Base-by-base conservation (phyloP, 92 coral and sea anemone species). In the Epizoanthus ramosus region DNA sequence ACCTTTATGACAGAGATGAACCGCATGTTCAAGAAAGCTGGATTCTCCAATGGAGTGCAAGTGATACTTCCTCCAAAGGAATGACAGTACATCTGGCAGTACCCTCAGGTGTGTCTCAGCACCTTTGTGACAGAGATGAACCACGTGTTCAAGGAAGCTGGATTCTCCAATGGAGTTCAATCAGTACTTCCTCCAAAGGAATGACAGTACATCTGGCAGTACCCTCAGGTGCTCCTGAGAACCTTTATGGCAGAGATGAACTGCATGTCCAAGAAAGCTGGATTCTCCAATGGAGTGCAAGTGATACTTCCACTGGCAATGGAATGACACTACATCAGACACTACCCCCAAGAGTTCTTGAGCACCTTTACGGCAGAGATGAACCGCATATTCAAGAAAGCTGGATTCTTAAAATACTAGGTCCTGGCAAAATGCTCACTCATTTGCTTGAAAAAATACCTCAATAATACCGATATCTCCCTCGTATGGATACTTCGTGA, bases 1-100 rank as follows among this genome's bases (percentile, higher is more conserved):
- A 94, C 98, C 1, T 87, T 95, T 47, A 58, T 86, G 66, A 95
- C 98, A 19, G 98, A 93, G 80, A 93, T 95, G 95, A 91, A 91
- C 63, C 89, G 91, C 3, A 71, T 93, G 89, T 88, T 87, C 28
- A 85, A 83, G 45, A 90, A 69, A 73, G 93, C 74, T 4, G 74
- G 74, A 13, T 1, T 35, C 19, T 21, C 74, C 3, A 69, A 69
- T 39, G 74, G 74, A 37, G 54, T 16, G 43, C 53, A 69, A 13
- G 74, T 24, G 2, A 69, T 41, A 39, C 74, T 37, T 13, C 24
- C 54, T 17, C n/a, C 74, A 41, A 4, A 1, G 45, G 45, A 41
- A 6, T 41, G 45, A 3, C 0, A 1, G 2, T 41, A 41, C 45
- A 41, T 41, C 5, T 0, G 45, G 3, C 45, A 41, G 1, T 41